A percentile compares a stretch with the other conserved stretches of the same genome.
These are phyloP conservation scores for Sympetrum striolatum DNA, from an alignment of 2,888 invertebrate genomes.

Conservation along the genomic window DNA sequence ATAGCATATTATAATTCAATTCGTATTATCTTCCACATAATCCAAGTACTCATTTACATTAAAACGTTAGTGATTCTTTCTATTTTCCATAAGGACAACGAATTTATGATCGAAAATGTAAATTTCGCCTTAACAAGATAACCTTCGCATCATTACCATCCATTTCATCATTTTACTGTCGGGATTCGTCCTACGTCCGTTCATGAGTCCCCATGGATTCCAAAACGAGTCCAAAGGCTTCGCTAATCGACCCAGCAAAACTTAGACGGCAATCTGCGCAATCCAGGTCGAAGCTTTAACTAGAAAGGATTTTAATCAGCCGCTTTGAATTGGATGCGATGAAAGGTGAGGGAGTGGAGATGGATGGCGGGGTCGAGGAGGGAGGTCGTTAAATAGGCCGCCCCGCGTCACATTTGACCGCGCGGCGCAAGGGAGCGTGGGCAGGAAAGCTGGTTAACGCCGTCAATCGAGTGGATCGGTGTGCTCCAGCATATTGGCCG, in stretches of 20 bases:
- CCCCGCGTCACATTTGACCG: background rate
- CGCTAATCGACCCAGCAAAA: background rate
- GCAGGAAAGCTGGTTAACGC: constrained; percentile 35
- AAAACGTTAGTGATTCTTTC: too few species aligned
- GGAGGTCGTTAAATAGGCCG: constrained; percentile 6
- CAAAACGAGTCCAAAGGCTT: too few species aligned
- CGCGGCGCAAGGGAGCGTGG: background rate
- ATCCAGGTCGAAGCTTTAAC: background rate
- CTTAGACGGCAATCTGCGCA: background rate
- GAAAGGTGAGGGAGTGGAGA: background rate
- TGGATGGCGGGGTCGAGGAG: background rate
- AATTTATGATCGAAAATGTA: too few species aligned
- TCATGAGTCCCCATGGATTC: too few species aligned
- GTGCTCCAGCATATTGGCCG: constrained; percentile 36
- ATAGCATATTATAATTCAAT: too few species aligned
- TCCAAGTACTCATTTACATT: too few species aligned
- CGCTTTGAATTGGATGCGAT: background rate
- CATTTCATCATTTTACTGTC: too few species aligned
- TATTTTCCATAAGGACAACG: too few species aligned
- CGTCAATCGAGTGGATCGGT: constrained; percentile 35
- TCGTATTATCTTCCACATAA: too few species aligned
- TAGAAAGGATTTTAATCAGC: background rate
- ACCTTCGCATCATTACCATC: too few species aligned
- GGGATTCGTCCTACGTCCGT: too few species aligned
- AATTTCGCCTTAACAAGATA: too few species aligned